Conservation (phyloP, 2,113 vertebrate species). For the Ophthalmolycus amberensis region DNA sequence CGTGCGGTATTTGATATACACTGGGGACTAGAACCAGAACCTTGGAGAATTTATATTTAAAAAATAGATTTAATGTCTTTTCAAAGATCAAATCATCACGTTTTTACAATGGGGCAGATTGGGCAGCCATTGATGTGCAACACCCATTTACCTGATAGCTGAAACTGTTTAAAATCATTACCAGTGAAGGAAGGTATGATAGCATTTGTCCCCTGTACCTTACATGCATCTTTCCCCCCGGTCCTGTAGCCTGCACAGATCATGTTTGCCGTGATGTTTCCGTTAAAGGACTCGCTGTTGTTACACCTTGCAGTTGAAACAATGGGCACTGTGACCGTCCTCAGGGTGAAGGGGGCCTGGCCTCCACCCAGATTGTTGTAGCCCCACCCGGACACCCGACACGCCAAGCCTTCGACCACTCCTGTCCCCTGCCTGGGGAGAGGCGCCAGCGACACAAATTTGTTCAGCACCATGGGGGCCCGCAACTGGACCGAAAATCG, state of each 20-base stretch:
- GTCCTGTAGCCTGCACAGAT: slow-evolving; percentile 82
- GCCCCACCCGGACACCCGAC: slow-evolving; percentile 86
- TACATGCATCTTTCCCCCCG: slow-evolving; percentile 84
- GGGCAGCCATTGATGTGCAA: not conserved
- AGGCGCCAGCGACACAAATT: slow-evolving; percentile 78
- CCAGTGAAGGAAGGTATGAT: not conserved
- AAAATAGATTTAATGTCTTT: slow-evolving; percentile 34
- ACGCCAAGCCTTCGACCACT: slow-evolving; percentile 75
- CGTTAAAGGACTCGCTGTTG: slow-evolving; percentile 80
- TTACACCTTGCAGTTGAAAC: slow-evolving; percentile 79
- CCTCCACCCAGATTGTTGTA: slow-evolving; percentile 65
- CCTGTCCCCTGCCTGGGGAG: slow-evolving; percentile 79
- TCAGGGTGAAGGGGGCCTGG: slow-evolving; percentile 71
- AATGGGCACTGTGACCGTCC: slow-evolving; percentile 79
- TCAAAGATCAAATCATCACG: slow-evolving; percentile 10
- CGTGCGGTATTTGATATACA: slow-evolving; percentile 33
- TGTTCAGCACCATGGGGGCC: slow-evolving; percentile 78
- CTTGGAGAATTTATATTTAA: slow-evolving; percentile 25
- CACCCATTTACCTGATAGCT: not conserved
- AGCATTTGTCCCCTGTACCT: slow-evolving; percentile 65
- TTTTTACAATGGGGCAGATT: not conserved
- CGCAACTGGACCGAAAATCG: slow-evolving; percentile 71
- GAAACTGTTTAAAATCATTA: not conserved
- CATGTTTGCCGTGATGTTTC: slow-evolving; percentile 85
- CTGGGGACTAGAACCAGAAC: slow-evolving; percentile 1